Conservation (phyloP, 37 sponge, comb jelly and placozoan genomes). For the Mnemiopsis leidyi region DNA sequence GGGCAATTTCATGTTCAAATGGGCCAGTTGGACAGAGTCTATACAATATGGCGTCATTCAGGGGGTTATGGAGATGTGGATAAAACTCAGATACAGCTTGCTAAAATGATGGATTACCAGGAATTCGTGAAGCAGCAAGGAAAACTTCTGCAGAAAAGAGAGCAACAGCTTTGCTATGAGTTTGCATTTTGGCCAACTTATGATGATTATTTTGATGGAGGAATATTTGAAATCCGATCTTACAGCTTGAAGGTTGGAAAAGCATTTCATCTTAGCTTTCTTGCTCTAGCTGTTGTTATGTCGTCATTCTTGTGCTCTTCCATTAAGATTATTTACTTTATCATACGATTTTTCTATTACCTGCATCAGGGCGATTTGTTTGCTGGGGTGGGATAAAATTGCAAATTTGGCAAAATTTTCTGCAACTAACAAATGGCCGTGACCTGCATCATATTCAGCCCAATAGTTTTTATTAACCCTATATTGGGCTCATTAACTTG, state of each 20-base stretch:
- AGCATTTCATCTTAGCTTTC: too few species aligned
- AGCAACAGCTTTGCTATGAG: conserved; percentile 11
- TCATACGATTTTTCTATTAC: too few species aligned
- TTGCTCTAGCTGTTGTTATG: too few species aligned
- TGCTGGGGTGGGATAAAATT: too few species aligned
- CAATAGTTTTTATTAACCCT: too few species aligned
- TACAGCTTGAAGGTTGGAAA: background rate
- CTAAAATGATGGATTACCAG: background rate
- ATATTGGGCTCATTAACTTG: background rate
- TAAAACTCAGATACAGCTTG: background rate
- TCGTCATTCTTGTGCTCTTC: too few species aligned
- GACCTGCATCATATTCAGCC: too few species aligned
- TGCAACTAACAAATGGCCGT: too few species aligned
- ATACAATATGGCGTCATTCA: conserved; percentile 22
- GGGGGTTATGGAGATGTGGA: background rate
- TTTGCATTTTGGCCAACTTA: background rate
- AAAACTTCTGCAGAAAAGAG: background rate
- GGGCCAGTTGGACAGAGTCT: conserved; percentile 2
- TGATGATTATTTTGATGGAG: background rate
- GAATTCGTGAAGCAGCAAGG: background rate
- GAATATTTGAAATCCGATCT: background rate
- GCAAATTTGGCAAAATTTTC: too few species aligned
- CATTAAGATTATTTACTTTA: too few species aligned
- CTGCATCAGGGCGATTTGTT: too few species aligned
- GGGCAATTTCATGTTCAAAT: background rate